Conservation (phyloP, 2,113 vertebrate genomes). For the Halichoeres trimaculatus region DNA sequence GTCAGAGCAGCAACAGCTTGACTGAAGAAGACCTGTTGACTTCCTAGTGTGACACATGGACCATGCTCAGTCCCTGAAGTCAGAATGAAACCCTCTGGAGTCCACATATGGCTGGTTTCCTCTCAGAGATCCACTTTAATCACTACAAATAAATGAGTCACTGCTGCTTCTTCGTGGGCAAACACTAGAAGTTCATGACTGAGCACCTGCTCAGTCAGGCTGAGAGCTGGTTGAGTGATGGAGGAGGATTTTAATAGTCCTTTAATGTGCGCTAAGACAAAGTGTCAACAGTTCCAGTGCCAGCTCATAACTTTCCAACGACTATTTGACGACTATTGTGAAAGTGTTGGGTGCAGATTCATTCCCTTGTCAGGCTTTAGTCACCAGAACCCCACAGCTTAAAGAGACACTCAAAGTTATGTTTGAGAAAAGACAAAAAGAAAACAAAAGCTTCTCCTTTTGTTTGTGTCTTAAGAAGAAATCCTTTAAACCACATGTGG, state of each 20-base stretch:
- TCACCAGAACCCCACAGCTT: background rate
- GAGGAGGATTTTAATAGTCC: conserved; percentile 39
- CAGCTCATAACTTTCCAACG: conserved; percentile 37
- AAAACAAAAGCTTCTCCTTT: conserved; percentile 29
- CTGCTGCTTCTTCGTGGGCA: conserved; percentile 23
- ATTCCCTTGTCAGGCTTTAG: background rate
- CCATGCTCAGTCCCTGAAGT: conserved; percentile 29
- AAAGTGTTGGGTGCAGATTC: background rate
- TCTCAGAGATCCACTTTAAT: conserved; percentile 39
- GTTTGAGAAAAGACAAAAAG: conserved; percentile 4
- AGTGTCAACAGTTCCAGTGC: conserved; percentile 31
- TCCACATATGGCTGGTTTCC: conserved; percentile 65
- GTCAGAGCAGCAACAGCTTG: no score
- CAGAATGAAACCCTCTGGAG: conserved; percentile 40
- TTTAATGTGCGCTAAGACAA: conserved; percentile 12
- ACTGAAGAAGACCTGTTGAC: no score
- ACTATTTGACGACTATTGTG: conserved; percentile 4
- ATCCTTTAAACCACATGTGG: conserved; percentile 48
- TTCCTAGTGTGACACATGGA: conserved; percentile 50
- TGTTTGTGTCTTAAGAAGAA: conserved; percentile 32
- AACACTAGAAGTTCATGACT: conserved; percentile 45
- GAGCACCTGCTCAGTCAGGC: conserved; percentile 68
- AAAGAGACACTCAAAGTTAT: background rate
- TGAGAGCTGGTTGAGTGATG: conserved; percentile 11
- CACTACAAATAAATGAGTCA: conserved; percentile 57